Percentiles rank a stretch among this genome's conserved stretches.
phyloP scores from a whole-genome alignment of 2,797 vertebrate genomes.

The Xiphorhynchus erythropygius region DNA sequence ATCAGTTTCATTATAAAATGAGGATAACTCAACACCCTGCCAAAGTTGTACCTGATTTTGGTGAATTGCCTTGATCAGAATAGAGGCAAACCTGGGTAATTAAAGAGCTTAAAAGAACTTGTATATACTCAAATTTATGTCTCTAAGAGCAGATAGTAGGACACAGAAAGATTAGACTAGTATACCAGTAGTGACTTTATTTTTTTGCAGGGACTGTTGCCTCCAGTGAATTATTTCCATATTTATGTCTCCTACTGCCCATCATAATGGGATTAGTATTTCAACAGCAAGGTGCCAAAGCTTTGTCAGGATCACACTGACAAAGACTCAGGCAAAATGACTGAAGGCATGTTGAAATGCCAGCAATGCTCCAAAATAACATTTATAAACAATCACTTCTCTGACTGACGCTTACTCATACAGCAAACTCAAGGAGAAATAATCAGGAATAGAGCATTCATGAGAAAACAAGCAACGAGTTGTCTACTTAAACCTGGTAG shows the following conservation, averaged over 20 bases:
- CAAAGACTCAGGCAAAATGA: not conserved
- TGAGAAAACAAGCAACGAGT: not conserved
- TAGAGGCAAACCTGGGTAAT: not conserved
- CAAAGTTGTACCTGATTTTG: not conserved
- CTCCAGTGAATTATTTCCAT: conserved; percentile 29
- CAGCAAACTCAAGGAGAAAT: not conserved
- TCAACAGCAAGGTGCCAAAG: conserved; percentile 28
- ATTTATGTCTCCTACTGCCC: conserved; percentile 2
- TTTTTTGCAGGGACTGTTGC: not conserved
- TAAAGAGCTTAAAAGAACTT: conserved; percentile 16
- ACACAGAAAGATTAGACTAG: conserved; percentile 38
- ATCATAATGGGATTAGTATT: conserved; percentile 39
- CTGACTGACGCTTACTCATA: not conserved
- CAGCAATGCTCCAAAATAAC: not conserved
- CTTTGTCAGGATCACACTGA: conserved; percentile 39
- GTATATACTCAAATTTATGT: not conserved
- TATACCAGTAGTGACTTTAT: not conserved
- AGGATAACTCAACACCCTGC: not conserved
- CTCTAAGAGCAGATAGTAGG: not conserved
- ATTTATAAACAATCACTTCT: conserved; percentile 7
- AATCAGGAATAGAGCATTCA: not conserved
- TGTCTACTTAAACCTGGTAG: not conserved
- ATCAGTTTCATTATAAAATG: not conserved
- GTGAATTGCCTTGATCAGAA: not conserved
- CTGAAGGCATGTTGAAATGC: conserved; percentile 13